Percentiles rank a stretch among this genome's conserved stretches.
phyloP scores from a whole-genome alignment of 2,888 invertebrate genomes.

The Spodoptera picta region DNA sequence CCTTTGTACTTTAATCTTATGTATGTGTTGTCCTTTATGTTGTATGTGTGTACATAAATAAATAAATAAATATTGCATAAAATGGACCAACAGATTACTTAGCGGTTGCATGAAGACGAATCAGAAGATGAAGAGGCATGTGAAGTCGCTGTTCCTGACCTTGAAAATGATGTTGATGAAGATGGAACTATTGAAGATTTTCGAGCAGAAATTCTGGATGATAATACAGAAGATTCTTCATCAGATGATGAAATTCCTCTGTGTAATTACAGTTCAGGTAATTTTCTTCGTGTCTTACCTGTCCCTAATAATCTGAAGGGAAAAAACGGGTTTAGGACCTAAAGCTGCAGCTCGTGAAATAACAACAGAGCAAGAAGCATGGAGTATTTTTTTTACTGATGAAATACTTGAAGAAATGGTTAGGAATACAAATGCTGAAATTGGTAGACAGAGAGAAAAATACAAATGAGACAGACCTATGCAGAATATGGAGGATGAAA shows the following conservation, averaged over 20 bases:
- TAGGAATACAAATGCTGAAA: no score
- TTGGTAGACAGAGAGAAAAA: no score
- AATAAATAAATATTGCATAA: no score
- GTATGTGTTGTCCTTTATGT: no score
- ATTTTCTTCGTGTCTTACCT: constrained; percentile 26
- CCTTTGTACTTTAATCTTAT: no score
- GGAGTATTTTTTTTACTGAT: no score
- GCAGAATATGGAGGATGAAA: no score
- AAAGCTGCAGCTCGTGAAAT: no score
- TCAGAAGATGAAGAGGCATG: constrained; percentile 24
- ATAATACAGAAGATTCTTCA: constrained; percentile 16
- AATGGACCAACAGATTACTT: constrained; percentile 5
- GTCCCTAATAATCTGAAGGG: constrained; percentile 27
- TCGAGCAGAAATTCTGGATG: constrained; percentile 1
- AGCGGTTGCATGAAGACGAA: constrained; percentile 8
- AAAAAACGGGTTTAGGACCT: constrained; percentile 21
- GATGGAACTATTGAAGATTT: constrained; percentile 24
- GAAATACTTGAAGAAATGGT: no score
- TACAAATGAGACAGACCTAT: no score
- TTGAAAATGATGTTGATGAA: constrained; percentile 25
- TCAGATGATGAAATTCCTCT: constrained; percentile 23
- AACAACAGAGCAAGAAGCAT: no score
- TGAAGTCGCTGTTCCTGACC: constrained; percentile 22
- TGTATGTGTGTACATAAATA: no score
- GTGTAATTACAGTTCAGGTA: constrained; percentile 25